Conservation (phyloP, 2,888 invertebrate genomes). For the Pecten maximus region DNA sequence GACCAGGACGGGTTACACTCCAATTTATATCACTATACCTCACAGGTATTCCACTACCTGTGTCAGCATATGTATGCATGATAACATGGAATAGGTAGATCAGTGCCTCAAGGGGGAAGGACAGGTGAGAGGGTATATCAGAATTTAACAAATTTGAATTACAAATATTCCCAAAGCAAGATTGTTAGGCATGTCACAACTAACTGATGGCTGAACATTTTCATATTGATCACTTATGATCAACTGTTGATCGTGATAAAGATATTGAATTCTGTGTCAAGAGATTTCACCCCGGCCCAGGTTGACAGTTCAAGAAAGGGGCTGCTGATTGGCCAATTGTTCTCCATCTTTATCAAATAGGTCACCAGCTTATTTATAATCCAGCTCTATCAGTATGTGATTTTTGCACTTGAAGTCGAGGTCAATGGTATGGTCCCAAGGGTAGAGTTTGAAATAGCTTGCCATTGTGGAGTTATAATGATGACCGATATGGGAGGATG, state of each 20-base stretch:
- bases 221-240: not conserved
- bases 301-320: not conserved
- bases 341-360: constrained; percentile 9
- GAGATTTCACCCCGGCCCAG: not conserved
- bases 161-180: not conserved
- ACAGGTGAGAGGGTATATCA: not conserved
- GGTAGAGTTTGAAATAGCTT: constrained; percentile 5
- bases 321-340: constrained; percentile 16
- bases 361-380: constrained; percentile 28
- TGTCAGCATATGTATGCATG: not conserved
- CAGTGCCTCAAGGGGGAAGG: not conserved
- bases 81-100: not conserved
- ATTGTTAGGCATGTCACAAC: not conserved
- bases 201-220: not conserved
- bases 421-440: not conserved
- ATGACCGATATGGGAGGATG: not conserved
- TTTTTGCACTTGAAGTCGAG: constrained; percentile 31
- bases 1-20: not conserved
- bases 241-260: not conserved
- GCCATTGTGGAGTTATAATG: not conserved
- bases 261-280: not conserved
- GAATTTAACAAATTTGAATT: not conserved
- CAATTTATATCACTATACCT: not conserved
- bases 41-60: not conserved
- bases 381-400: constrained; percentile 12